Percentiles rank a stretch among this genome's conserved stretches.
These are phyloP conservation scores for Protosalanx chinensis DNA, from an alignment of 2,797 vertebrate genomes.

Conservation along the genomic window DNA sequence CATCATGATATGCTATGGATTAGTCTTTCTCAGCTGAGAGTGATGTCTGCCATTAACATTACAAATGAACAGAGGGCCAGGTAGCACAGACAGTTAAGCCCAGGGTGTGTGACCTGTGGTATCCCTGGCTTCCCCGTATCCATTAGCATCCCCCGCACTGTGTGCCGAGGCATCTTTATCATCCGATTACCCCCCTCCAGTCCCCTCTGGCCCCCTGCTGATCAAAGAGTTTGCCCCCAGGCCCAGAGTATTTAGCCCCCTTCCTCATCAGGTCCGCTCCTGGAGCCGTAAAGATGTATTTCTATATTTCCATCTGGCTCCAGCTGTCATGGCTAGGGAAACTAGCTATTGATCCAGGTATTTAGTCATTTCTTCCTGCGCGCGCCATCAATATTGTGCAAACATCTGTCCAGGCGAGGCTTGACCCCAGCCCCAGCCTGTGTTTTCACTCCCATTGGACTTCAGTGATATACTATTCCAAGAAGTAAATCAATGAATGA, in stretches of 20 bases:
- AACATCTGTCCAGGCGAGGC: constrained; percentile 83
- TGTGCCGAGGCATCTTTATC: constrained; percentile 71
- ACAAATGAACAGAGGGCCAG: constrained; percentile 62
- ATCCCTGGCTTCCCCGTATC: constrained; percentile 69
- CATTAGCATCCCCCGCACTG: constrained; percentile 54
- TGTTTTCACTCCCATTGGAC: constrained; percentile 93
- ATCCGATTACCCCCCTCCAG: constrained; percentile 71
- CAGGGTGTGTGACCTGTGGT: constrained; percentile 59
- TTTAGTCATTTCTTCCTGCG: constrained; percentile 97
- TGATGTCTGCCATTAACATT: constrained; percentile 45
- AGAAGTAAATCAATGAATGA: constrained; percentile 99
- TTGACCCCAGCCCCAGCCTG: constrained; percentile 89
- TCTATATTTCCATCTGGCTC: constrained; percentile 92
- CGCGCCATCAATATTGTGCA: constrained; percentile 92
- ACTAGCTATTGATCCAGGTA: constrained; percentile 99
- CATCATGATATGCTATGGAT: constrained; percentile 20
- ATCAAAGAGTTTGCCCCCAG: constrained; percentile 98
- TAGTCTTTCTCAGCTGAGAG: constrained; percentile 46
- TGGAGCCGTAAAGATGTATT: constrained; percentile 87
- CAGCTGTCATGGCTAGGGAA: constrained; percentile 87
- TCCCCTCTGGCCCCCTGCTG: constrained; percentile 95
- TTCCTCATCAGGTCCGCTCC: constrained; percentile 88
- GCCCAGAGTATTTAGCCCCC: constrained; percentile 83
- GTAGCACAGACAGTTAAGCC: constrained; percentile 46
- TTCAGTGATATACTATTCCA: constrained; percentile 96